Percentiles rank a stretch among this genome's conserved stretches.
These are phyloP conservation scores for Sigmodon hispidus DNA, from an alignment of 2,113 vertebrate genomes.

Conservation along the genomic window DNA sequence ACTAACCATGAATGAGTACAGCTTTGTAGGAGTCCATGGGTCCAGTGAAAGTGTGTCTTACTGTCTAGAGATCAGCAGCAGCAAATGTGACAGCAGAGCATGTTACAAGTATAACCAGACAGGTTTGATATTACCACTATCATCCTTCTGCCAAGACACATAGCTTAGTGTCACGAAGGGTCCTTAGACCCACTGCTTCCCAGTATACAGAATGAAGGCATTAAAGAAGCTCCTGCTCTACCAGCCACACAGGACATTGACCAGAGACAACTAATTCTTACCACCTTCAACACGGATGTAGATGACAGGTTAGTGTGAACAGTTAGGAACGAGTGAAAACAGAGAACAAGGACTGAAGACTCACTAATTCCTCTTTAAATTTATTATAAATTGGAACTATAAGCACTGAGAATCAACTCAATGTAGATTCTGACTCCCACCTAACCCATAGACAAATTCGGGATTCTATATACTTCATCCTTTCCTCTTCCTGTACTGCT, in stretches of 20 bases:
- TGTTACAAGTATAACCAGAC: not conserved
- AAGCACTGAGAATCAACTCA: not conserved
- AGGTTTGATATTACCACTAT: not conserved
- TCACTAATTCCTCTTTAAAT: not conserved
- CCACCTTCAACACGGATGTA: not conserved
- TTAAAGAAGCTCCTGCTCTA: not conserved
- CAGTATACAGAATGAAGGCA: not conserved
- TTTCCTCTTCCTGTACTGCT: not conserved
- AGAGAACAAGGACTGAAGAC: not conserved
- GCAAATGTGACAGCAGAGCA: no score
- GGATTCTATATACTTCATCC: rapidly evolving
- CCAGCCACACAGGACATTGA: no score
- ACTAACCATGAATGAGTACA: not conserved
- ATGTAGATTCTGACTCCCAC: not conserved
- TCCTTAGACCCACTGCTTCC: not conserved
- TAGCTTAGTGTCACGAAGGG: no score
- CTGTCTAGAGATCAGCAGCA: not conserved
- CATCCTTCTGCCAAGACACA: not conserved
- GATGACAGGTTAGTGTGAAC: not conserved
- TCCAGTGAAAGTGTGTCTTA: not conserved
- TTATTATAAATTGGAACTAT: not conserved
- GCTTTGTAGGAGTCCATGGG: not conserved
- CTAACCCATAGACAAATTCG: not conserved
- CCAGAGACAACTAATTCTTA: not conserved
- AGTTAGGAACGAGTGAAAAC: not conserved